phyloP scores from a whole-genome alignment of 2,888 invertebrate genomes.

The Allophyes oxyacanthae region DNA sequence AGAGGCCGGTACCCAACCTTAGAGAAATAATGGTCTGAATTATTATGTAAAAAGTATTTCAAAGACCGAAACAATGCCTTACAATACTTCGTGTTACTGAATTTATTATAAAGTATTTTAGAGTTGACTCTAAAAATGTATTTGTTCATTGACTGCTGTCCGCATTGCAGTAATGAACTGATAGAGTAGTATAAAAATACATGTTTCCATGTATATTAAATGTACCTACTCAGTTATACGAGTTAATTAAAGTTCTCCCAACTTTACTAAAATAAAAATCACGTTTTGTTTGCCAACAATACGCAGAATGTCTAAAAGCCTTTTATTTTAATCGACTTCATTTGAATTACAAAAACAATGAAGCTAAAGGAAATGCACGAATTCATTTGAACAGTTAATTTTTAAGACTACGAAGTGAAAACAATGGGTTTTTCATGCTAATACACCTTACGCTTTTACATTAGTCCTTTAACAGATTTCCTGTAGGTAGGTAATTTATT shows the following conservation, averaged over 20 bases:
- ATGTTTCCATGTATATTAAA: not conserved
- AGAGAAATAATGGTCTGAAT: too few species aligned
- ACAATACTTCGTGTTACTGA: conserved; percentile 27
- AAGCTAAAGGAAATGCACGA: conserved; percentile 56
- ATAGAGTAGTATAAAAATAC: conserved; percentile 9
- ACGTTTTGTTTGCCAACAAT: conserved; percentile 47
- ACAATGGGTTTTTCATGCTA: conserved; percentile 76
- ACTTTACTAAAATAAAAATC: conserved; percentile 34
- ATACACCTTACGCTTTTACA: conserved; percentile 61
- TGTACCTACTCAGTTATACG: conserved; percentile 19
- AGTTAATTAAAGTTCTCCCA: conserved; percentile 16
- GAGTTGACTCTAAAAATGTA: conserved; percentile 23
- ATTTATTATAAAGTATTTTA: conserved; percentile 35
- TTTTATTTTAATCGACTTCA: conserved; percentile 52
- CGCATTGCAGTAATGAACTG: conserved; percentile 29
- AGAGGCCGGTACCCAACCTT: too few species aligned
- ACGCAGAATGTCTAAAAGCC: conserved; percentile 43
- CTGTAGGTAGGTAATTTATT: conserved; percentile 24
- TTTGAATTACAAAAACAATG: conserved; percentile 58
- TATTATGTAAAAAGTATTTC: not conserved
- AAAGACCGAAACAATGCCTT: conserved; percentile 11
- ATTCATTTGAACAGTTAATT: conserved; percentile 55
- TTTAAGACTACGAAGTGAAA: conserved; percentile 56
- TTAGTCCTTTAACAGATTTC: conserved; percentile 51
- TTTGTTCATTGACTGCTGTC: conserved; percentile 14